phyloP scores from a whole-genome alignment of 2,888 invertebrate genomes.

The Loripinus fragilis region DNA sequence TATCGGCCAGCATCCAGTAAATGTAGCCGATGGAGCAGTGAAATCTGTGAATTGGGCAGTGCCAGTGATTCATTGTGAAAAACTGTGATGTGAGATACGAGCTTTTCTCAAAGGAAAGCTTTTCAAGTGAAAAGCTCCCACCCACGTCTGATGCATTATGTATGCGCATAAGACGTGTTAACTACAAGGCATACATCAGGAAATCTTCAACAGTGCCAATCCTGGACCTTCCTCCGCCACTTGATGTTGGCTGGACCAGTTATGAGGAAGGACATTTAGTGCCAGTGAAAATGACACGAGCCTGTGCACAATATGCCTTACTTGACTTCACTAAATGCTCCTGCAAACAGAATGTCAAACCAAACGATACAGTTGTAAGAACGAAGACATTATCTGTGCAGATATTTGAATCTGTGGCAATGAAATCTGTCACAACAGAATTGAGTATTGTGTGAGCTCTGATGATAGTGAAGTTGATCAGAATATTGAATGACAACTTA shows the following conservation, averaged over 20 bases:
- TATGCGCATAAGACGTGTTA: conserved; percentile 8
- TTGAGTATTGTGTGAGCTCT: conserved; percentile 1
- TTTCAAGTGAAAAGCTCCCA: conserved; percentile 28
- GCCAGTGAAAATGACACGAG: conserved; percentile 11
- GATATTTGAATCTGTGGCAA: background rate
- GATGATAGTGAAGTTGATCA: conserved; percentile 1
- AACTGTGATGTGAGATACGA: conserved; percentile 11
- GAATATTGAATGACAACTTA: too few relatives aligned
- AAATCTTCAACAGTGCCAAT: conserved; percentile 9
- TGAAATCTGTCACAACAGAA: conserved; percentile 8
- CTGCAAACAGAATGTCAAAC: conserved; percentile 10
- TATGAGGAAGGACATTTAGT: conserved; percentile 11
- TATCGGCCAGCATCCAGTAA: conserved; percentile 4
- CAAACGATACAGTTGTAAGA: conserved; percentile 7
- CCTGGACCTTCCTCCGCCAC: conserved; percentile 18
- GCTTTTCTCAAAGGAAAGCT: conserved; percentile 22
- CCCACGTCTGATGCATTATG: conserved; percentile 20
- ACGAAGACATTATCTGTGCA: background rate
- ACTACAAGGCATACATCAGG: conserved; percentile 16
- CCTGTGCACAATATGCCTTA: conserved; percentile 2
- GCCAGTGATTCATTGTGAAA: conserved; percentile 5
- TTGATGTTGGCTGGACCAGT: conserved; percentile 9
- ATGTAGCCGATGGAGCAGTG: background rate
- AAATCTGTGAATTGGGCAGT: background rate
- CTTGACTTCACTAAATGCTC: conserved; percentile 13